Evolutionary conservation across 2,113 vertebrate genomes (phyloP).

Genomic region (Agelaius phoeniceus): DNA sequence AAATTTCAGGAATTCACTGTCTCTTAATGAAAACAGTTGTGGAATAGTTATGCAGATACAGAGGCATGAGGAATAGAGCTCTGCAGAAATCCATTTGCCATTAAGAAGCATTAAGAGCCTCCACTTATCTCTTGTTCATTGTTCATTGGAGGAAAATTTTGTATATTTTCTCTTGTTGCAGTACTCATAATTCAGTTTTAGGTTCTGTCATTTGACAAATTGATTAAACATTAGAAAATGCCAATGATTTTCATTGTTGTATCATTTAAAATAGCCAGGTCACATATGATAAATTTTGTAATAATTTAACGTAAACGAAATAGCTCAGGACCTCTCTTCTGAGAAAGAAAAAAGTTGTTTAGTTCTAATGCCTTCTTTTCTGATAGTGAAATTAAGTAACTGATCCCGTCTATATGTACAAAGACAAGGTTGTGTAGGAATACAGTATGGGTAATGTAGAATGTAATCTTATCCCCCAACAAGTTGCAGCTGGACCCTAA

Average conservation of each 20-base stretch:
- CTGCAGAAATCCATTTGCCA: not conserved
- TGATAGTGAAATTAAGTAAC: not conserved
- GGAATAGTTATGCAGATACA: not conserved
- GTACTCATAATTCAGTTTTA: not conserved
- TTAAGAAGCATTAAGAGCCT: not conserved
- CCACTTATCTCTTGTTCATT: not conserved
- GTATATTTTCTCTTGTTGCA: not conserved
- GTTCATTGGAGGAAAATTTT: not conserved
- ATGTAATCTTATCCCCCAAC: no score
- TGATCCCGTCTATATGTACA: not conserved
- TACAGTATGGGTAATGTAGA: no score
- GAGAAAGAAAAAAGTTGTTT: not conserved
- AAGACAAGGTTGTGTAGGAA: not conserved
- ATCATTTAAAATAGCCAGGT: not conserved
- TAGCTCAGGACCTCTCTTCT: not conserved
- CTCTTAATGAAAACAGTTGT: not conserved
- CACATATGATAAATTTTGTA: not conserved
- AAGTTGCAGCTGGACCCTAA: no score
- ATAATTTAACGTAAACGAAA: not conserved
- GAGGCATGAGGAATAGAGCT: not conserved
- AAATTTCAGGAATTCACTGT: not conserved
- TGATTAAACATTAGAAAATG: constrained; percentile 5
- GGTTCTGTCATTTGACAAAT: not conserved
- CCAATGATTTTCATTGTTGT: not conserved
- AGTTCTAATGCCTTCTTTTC: not conserved